Evolutionary conservation across 2,888 invertebrate species (phyloP).

Genomic region (Cryptosula pallasiana): DNA sequence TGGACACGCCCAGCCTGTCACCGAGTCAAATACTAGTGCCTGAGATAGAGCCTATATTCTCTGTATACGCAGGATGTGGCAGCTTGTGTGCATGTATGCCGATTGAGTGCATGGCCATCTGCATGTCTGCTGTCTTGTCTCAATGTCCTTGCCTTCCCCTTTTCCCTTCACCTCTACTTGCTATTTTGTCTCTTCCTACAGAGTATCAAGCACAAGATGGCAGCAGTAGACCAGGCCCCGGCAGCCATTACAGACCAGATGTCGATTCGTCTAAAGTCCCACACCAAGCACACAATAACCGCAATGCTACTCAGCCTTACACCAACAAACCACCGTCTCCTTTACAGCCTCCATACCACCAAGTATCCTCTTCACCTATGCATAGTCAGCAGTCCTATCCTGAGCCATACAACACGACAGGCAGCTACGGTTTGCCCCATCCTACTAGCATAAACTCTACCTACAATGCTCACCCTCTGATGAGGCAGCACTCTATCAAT

Average conservation of each 20-base stretch:
- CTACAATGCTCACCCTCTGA: neutral
- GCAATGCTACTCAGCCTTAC: neutral
- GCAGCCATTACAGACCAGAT: neutral
- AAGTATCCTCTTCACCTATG: no score
- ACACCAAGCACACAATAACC: neutral
- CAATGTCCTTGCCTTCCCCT: no score
- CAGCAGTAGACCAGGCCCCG: neutral
- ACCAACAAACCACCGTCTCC: neutral
- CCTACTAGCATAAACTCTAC: neutral
- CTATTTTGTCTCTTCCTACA: no score
- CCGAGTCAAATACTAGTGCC: no score
- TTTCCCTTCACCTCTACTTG: no score
- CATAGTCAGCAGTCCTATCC: neutral
- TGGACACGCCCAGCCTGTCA: no score
- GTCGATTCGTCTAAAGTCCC: neutral
- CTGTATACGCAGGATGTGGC: no score
- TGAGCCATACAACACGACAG: neutral
- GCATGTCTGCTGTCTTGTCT: no score
- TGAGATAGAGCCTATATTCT: no score
- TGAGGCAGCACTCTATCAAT: neutral
- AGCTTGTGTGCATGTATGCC: no score
- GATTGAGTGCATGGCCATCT: no score
- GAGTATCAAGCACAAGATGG: neutral
- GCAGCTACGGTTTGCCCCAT: neutral
- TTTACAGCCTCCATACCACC: neutral